Conservation (phyloP, 2,113 vertebrate species). For the Leuciscus idus region DNA sequence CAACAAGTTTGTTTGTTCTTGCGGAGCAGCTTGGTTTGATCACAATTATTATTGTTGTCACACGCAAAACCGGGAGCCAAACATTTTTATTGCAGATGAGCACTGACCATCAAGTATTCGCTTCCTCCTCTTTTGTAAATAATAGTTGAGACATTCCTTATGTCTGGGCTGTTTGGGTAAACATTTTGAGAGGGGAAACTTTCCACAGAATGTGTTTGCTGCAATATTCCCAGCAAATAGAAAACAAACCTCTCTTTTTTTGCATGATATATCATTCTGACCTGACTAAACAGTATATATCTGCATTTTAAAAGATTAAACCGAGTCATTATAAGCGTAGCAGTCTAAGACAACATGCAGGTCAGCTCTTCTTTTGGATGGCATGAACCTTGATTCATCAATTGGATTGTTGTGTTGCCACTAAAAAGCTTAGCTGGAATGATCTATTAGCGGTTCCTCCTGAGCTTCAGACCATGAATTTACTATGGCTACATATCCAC, state of each 20-base stretch:
- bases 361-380: conserved; percentile 7
- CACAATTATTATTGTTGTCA: conserved; percentile 34
- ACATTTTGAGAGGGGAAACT: background rate
- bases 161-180: conserved; percentile 29
- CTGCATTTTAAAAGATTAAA: background rate
- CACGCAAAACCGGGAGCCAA: conserved; percentile 15
- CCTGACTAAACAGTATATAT: background rate
- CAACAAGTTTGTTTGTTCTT: conserved; percentile 18
- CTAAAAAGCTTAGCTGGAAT: conserved; percentile 41
- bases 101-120: conserved; percentile 11
- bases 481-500: background rate
- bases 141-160: conserved; percentile 39
- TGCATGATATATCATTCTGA: background rate
- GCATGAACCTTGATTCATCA: conserved; percentile 40
- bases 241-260: background rate
- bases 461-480: conserved; percentile 30
- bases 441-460: conserved; percentile 30
- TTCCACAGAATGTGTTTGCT: background rate
- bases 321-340: background rate
- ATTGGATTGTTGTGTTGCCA: conserved; percentile 48
- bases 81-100: conserved; percentile 14
- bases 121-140: conserved; percentile 38
- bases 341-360: background rate
- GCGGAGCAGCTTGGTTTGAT: conserved; percentile 8
- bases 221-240: background rate